Evolutionary conservation across 1,140 invertebrate genomes (phyloP), one percentile per base, ranked within the genome.

Genomic region (Drosophila setifemur): DNA sequence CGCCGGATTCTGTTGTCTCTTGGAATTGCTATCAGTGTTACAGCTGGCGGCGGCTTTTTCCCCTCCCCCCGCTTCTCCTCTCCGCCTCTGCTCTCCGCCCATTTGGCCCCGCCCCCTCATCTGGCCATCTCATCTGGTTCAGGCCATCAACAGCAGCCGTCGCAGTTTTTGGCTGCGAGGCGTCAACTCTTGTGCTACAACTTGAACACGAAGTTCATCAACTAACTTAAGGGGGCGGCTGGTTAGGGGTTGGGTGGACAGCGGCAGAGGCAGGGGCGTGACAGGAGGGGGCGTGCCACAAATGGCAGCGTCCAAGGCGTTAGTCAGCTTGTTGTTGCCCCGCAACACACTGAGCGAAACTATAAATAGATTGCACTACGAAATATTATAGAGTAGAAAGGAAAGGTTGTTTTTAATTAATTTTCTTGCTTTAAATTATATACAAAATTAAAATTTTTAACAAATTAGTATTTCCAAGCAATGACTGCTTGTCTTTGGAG

Each of bases 121-220:
- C 57, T 37, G 16, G 33, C 33, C 33, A 37, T 37, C 33, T 37
- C 33, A 37, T 37, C 33, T 37, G 33, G 33, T 26, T 12, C 25
- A 45, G 52, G 57, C 68, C 71, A 72, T 52, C 73, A 63, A 53
- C 64, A 71, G 58, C 73, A 85, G 53, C 73, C 47, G 58, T 66
- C 70, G 70, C 57, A 73, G 70, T 73, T 73, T 73, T 73, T 73
- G 69, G 70, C 70, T 73, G 70, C 70, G 70, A 86, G 79, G 79
- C 79, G 79, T 85, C 79, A 85, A 85, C 79, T 85, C 79, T 86
- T 85, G 79, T 85, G 79, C 79, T 81, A 85, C 81, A 85, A 85
- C 61, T 86, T 85, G 81, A 86, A 86, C 81, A 85, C 81, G 82
- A 85, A 85, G 81, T 85, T 85, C 81, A 85, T 85, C 81, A 85